Percentiles rank a stretch among this genome's conserved stretches.
These are phyloP conservation scores for Drosophila repleta DNA, from an alignment of 1,140 invertebrate genomes.

Conservation along the genomic window DNA sequence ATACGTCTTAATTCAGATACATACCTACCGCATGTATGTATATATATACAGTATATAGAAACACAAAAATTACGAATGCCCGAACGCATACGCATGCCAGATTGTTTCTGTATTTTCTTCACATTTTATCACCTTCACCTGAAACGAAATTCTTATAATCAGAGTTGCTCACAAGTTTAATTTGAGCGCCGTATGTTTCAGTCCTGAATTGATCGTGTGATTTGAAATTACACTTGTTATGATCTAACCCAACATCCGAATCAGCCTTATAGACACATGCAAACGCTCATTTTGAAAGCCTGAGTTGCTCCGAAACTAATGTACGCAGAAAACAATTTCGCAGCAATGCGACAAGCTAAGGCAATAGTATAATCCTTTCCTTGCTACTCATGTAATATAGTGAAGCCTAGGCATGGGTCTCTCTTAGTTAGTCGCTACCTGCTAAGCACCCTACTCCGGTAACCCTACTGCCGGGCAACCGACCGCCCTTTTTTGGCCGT, in stretches of 20 bases:
- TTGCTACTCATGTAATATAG: constrained; percentile 17
- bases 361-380: constrained; percentile 62
- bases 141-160: constrained; percentile 3
- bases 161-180: neutral
- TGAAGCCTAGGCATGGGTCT: constrained; percentile 9
- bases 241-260: neutral
- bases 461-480: constrained; percentile 9
- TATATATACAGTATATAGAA: neutral
- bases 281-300: neutral
- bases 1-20: constrained; percentile 6
- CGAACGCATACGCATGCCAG: constrained; percentile 30
- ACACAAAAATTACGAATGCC: neutral
- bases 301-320: neutral
- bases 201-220: neutral
- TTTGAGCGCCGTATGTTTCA: neutral
- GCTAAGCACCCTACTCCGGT: constrained; percentile 30
- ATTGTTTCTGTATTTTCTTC: constrained; percentile 3
- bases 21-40: neutral
- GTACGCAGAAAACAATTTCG: constrained; percentile 5
- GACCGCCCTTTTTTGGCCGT: constrained; percentile 39
- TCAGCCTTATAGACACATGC: neutral
- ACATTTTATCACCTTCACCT: neutral
- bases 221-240: neutral
- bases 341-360: constrained; percentile 29
- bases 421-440: constrained; percentile 43